These are phyloP conservation scores for Drosophila leonis DNA, from an alignment of 2,888 invertebrate genomes.

Conservation along the genomic window DNA sequence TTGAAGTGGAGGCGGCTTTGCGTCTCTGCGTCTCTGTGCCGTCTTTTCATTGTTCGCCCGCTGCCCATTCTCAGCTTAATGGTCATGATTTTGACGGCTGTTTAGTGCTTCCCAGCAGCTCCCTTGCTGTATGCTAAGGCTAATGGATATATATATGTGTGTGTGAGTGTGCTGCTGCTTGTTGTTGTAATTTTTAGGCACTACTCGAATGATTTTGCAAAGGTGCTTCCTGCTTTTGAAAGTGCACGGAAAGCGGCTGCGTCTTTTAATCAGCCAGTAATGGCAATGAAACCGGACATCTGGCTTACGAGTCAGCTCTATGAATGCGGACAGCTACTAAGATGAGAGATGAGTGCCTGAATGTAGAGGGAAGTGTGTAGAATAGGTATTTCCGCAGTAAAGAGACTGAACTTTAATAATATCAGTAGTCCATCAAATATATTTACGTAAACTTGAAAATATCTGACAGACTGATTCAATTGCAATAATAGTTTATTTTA, in stretches of 20 bases:
- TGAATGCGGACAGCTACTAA: background rate
- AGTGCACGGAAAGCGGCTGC: conserved; percentile 30
- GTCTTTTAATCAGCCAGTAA: conserved; percentile 73
- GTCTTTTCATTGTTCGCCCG: conserved; percentile 62
- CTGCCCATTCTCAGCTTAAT: conserved; percentile 71
- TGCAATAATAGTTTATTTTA: too few species aligned
- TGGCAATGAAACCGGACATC: conserved; percentile 66
- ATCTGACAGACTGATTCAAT: too few species aligned
- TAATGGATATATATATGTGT: conserved; percentile 54
- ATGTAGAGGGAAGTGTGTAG: background rate
- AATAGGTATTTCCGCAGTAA: background rate
- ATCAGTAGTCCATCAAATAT: background rate
- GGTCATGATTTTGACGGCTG: conserved; percentile 84
- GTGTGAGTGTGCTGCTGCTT: conserved; percentile 18
- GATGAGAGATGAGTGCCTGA: background rate
- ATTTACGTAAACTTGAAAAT: too few species aligned
- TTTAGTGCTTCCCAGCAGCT: conserved; percentile 54
- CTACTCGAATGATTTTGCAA: conserved; percentile 38
- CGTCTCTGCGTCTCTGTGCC: conserved; percentile 24
- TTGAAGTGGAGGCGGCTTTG: conserved; percentile 12
- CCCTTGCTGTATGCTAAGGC: conserved; percentile 36
- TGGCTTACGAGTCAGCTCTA: conserved; percentile 19
- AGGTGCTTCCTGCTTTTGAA: conserved; percentile 30
- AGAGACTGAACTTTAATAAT: background rate
- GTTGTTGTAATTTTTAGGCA: conserved; percentile 37